Evolutionary conservation across 2,888 invertebrate genomes (phyloP), one percentile per base, ranked within the genome.

Genomic region (Agonopterix heracliana): DNA sequence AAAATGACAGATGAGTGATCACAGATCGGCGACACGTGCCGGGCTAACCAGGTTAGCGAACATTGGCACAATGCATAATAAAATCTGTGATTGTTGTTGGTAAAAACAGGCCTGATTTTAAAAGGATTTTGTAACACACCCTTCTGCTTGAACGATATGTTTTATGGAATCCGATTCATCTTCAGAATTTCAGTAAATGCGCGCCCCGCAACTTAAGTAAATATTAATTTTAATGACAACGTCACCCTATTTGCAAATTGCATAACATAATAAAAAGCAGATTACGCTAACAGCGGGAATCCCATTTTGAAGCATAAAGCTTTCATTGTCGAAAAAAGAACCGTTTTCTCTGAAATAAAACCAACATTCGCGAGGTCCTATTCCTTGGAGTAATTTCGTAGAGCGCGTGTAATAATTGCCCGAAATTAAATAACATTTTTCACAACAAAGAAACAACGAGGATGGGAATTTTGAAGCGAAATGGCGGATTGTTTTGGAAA

Each of bases 401-500:
- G 79, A 86, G 81, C 81, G 82, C 80, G 77, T 81, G 83, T 84
- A 86, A 87, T 87, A 83, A 87, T 86, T 87, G 85, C 80, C 72
- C 60, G 66, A 81, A 86, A 87, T 87, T 85, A 86, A 86, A 87
- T 85, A 83, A 83, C 74, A 85, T 79, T 81, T 80, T 82, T 84
- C 81, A 81, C 79, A 81, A 84, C 79, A 81, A 79, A 80, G 81
- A 79, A 81, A 78, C 76, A 76, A 74, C 68, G 73, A 64, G 74
- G 71, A 77, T 74, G 76, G 69, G 78, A 80, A 81, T 76, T 75
- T 73, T 70, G 70, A 62, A 69, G 74, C 68, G 68, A 70, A 74
- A 76, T 69, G 60, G 70, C 67, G 71, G 73, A 78, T 77, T 78
- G 69, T 70, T 73, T 66, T 69, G 64, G 66, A 59, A 68, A 74